A percentile compares a stretch with the other conserved stretches of the same genome.
These are phyloP conservation scores for Albula glossodonta DNA, from an alignment of 2,113 vertebrate species.

Conservation along the genomic window DNA sequence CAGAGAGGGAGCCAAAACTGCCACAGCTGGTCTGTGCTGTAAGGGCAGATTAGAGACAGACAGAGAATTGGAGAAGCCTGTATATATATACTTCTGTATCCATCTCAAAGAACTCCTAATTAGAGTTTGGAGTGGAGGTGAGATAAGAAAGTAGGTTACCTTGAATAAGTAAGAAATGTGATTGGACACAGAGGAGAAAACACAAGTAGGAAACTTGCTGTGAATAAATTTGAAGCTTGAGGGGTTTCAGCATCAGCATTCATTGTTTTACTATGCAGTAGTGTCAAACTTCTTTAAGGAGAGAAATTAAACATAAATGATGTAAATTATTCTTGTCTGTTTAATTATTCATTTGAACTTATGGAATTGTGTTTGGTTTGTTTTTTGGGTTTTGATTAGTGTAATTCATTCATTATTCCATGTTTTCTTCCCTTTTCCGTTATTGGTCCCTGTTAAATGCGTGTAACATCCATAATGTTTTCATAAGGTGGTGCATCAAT, in stretches of 20 bases:
- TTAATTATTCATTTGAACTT: background rate
- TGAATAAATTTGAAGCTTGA: background rate
- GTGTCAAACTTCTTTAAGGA: background rate
- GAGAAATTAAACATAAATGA: background rate
- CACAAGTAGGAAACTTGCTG: background rate
- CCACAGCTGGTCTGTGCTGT: background rate
- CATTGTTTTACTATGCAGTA: background rate
- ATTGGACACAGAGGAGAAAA: background rate
- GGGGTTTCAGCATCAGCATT: background rate
- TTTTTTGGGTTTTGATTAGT: background rate
- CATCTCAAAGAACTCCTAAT: background rate
- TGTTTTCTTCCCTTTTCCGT: background rate
- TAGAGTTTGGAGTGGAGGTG: background rate
- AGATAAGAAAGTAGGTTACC: slow-evolving; percentile 5
- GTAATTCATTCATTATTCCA: background rate
- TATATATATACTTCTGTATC: background rate
- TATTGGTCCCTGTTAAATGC: background rate
- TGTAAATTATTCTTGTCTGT: background rate
- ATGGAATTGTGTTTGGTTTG: background rate
- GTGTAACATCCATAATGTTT: background rate
- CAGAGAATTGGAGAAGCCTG: background rate
- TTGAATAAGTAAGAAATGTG: background rate
- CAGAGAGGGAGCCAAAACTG: background rate
- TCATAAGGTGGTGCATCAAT: background rate
- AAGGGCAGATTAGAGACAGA: background rate